Evolutionary conservation across 2,888 invertebrate species (phyloP), one percentile per base, ranked within the genome.

Genomic region (Drosophila neotestacea): DNA sequence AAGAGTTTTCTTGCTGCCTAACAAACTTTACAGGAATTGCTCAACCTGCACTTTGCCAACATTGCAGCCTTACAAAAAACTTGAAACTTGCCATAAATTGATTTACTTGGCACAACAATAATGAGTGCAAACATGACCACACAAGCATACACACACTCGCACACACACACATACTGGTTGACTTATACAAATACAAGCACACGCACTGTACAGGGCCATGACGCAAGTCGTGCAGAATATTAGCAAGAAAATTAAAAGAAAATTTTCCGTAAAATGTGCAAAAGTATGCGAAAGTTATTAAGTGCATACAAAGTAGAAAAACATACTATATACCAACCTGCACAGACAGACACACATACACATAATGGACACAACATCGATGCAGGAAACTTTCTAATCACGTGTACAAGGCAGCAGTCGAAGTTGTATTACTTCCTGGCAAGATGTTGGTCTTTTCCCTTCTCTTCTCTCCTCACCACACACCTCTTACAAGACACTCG

Each of bases 291-390:
- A 85, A 85, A 85, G 85, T 85, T 85, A 85, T 85, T 85, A 85
- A 87, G 85, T 88, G 89, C 85, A 89, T 85, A 87, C 89, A 79
- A 83, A 88, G 87, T 86, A 88, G 84, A 81, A 86, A 83, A 88
- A 83, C 83, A 84, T 67, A 16, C 16, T 16, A 16, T 16, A 65
- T 54, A 70, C 66, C 67, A 62, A 60, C 22, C 41, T 39, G 60
- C 42, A 59, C 59, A 54, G 30, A 56, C 68, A 51, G 42, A 70
- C 64, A 39, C 50, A 39, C 51, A 55, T 47, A 39, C 50, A 39
- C 27, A 50, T 10, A 64, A 44, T 41, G 52, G 30, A 50, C 54
- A 62, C 73, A 62, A 75, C 74, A 78, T 78, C 66, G 60, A 70
- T 64, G 67, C 48, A 70, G 70, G 76, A 86, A 85, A 85, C 85